Evolutionary conservation across 2,888 invertebrate species (phyloP), one percentile per base, ranked within the genome.

Genomic region (Toxonevra muliebris): DNA sequence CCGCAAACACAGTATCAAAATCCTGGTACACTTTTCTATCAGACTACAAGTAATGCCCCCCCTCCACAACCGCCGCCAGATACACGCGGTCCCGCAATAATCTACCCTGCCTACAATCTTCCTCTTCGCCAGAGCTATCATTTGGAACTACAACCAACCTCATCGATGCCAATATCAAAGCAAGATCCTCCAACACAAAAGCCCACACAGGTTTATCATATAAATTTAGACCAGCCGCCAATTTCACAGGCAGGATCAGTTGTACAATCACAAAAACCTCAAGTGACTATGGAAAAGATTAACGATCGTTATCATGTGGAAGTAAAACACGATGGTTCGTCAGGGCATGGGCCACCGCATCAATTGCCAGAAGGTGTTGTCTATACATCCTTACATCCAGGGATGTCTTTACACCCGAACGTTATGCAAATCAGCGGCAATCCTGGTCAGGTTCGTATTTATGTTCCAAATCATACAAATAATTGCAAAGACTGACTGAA

Each of bases 21-120:
- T 69, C 86, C 87, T 17, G 86, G 86, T 48, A 86, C 87, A 1
- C 73, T 85, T 12, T 88, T 87, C 74, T 88, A 88, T 77, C 86
- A 87, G 61, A 86, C 87, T 0, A 85, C 87, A 15, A 80, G 76
- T 50, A 78, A 82, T 67, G 85, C 86, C 1, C 86, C 87, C 67
- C 71, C 80, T 69, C 70, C 79, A 72, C 80, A 86, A 71, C 81
- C 86, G 64, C 82, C 86, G 65, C 74, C 80, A 70, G 87, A 80
- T 72, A 67, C 77, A 63, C 75, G 83, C 67, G 74, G 80, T 41
- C 69, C 79, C 68, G 70, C 84, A 55, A 83, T 83, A 69, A 79
- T 85, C 20, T 85, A 85, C 69, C 80, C 82, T 3, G 75, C 74
- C 62, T 76, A 84, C 54, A 82, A 80, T 70, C 72, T 84, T 57